These are phyloP conservation scores for Aricia agestis DNA, from an alignment of 1,140 invertebrate genomes.

Conservation along the genomic window DNA sequence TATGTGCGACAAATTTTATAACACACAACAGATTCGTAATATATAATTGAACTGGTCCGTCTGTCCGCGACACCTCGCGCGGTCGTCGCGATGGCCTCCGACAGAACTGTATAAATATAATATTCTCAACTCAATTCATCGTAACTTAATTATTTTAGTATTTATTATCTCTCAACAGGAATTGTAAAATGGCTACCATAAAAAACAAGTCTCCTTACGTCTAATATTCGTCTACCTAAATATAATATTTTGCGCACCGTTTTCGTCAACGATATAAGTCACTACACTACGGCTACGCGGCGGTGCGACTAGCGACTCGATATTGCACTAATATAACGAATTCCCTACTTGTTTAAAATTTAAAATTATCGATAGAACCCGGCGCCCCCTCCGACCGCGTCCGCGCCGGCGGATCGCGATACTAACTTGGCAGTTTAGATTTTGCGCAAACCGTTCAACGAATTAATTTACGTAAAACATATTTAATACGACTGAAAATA, in stretches of 20 bases:
- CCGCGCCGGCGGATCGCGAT: neutral
- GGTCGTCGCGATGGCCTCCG: neutral
- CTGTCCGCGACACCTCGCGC: neutral
- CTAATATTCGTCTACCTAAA: conserved; percentile 13
- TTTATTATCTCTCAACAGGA: conserved; percentile 12
- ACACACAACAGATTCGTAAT: conserved; percentile 12
- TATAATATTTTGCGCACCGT: conserved; percentile 13
- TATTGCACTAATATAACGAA: conserved; percentile 12
- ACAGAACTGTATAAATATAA: conserved; percentile 13
- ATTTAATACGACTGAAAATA: neutral
- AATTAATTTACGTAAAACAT: neutral
- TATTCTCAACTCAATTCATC: conserved; percentile 6
- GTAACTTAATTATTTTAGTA: neutral
- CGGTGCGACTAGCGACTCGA: conserved; percentile 4
- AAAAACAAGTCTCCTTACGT: conserved; percentile 4
- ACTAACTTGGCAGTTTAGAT: neutral
- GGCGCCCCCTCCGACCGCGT: neutral
- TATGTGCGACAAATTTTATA: conserved; percentile 13
- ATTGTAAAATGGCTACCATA: conserved; percentile 12
- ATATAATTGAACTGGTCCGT: conserved; percentile 16
- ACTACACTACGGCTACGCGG: conserved; percentile 12
- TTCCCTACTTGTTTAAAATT: neutral
- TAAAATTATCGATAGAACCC: conserved; percentile 5
- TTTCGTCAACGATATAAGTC: conserved; percentile 14
- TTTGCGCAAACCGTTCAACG: conserved; percentile 2